Evolutionary conservation across 2,888 invertebrate species (phyloP).

Genomic region (Pharmacophagus antenor): DNA sequence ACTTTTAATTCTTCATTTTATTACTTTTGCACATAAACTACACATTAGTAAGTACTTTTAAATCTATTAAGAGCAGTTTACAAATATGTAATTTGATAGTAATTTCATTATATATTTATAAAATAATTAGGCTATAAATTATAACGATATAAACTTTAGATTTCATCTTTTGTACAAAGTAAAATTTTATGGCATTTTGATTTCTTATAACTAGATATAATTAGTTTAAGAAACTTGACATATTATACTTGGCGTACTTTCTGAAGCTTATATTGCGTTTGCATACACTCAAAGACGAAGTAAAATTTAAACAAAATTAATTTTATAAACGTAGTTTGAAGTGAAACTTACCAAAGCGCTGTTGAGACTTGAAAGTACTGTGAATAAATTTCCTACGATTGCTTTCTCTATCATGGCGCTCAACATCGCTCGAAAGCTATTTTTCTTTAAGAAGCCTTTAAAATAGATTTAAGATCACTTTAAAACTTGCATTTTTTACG

Average conservation of each 20-base stretch:
- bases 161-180: no score
- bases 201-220: neutral
- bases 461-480: neutral
- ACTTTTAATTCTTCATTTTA: constrained; percentile 8
- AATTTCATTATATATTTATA: no score
- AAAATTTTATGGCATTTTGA: no score
- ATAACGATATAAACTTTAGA: no score
- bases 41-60: no score
- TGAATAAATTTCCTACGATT: constrained; percentile 17
- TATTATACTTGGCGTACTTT: neutral
- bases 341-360: constrained; percentile 24
- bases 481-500: neutral
- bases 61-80: no score
- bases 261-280: constrained; percentile 1
- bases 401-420: constrained; percentile 5
- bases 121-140: no score
- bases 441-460: neutral
- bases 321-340: constrained; percentile 22
- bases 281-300: constrained; percentile 16
- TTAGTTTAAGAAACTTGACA: constrained; percentile 2
- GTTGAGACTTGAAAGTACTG: constrained; percentile 19
- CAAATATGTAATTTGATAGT: no score
- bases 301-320: constrained; percentile 22
- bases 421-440: neutral
- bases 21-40: neutral